Evolutionary conservation across 2,888 invertebrate genomes (phyloP).

Genomic region (Exocentrus adspersus): DNA sequence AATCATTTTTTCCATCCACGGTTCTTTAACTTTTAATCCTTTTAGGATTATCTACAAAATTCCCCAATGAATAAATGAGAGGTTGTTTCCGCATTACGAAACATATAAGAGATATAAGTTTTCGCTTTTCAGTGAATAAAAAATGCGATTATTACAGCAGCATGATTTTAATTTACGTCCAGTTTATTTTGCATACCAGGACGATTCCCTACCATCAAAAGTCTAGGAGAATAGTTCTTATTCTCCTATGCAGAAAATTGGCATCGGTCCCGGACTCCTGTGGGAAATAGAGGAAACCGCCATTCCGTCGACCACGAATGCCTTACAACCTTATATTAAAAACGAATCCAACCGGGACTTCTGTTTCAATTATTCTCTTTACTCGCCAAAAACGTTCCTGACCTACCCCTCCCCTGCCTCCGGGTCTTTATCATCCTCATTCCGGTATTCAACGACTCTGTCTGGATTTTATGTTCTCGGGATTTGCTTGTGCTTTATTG

Average conservation of each 20-base stretch:
- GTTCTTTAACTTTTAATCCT: no score
- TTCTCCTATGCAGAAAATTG: not conserved
- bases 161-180: no score
- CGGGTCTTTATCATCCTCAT: slow-evolving; percentile 31
- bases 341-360: slow-evolving; percentile 16
- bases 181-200: no score
- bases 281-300: not conserved
- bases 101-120: no score
- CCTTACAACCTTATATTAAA: slow-evolving; percentile 16
- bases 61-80: no score
- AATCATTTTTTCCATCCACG: no score
- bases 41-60: no score
- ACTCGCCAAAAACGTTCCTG: slow-evolving; percentile 2
- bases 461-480: slow-evolving; percentile 28
- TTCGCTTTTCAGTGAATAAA: no score
- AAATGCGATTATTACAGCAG: no score
- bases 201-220: no score
- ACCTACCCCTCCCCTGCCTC: not conserved
- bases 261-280: not conserved
- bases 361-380: slow-evolving; percentile 24
- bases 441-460: slow-evolving; percentile 27
- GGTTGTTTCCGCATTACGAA: no score
- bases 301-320: slow-evolving; percentile 1
- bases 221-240: no score
- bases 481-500: slow-evolving; percentile 29